phyloP scores from a whole-genome alignment of 1,140 invertebrate genomes.

The Macrocentrus cingulum region DNA sequence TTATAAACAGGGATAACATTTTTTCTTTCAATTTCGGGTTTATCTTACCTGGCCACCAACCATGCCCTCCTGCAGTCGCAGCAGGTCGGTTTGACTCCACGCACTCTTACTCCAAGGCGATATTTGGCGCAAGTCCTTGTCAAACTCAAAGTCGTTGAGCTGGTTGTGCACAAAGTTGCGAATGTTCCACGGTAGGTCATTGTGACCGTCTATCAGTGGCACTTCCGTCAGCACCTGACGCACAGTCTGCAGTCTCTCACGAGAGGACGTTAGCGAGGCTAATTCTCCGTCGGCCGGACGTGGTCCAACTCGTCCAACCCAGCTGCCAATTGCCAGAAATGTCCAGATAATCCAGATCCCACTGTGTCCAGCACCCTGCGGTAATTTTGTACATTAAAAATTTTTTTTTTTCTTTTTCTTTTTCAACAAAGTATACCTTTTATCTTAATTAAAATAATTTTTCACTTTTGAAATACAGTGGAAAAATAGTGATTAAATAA shows the following conservation, averaged over 20 bases:
- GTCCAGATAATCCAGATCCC: constrained; percentile 42
- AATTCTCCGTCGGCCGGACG: constrained; percentile 45
- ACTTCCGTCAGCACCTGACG: constrained; percentile 61
- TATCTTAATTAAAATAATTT: too few relatives aligned
- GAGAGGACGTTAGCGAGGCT: constrained; percentile 37
- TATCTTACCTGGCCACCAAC: constrained; percentile 76
- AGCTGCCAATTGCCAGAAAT: constrained; percentile 42
- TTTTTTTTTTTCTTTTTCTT: too few relatives aligned
- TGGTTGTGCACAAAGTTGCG: constrained; percentile 77
- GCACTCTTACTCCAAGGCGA: constrained; percentile 75
- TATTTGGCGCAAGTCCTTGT: constrained; percentile 68
- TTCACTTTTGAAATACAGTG: too few relatives aligned
- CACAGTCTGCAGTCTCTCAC: constrained; percentile 59
- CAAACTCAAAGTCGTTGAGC: constrained; percentile 72
- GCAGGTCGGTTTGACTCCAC: constrained; percentile 78
- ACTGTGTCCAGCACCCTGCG: constrained; percentile 39
- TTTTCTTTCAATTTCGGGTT: too few relatives aligned
- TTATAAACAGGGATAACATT: too few relatives aligned
- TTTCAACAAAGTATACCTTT: too few relatives aligned
- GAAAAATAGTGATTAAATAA: too few relatives aligned
- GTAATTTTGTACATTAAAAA: background rate
- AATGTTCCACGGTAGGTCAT: constrained; percentile 85
- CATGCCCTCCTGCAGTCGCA: constrained; percentile 71
- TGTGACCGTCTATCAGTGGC: constrained; percentile 70
- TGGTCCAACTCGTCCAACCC: constrained; percentile 46